Base-by-base conservation (phyloP, 2,888 invertebrate genomes). In the Pammene aurita region DNA sequence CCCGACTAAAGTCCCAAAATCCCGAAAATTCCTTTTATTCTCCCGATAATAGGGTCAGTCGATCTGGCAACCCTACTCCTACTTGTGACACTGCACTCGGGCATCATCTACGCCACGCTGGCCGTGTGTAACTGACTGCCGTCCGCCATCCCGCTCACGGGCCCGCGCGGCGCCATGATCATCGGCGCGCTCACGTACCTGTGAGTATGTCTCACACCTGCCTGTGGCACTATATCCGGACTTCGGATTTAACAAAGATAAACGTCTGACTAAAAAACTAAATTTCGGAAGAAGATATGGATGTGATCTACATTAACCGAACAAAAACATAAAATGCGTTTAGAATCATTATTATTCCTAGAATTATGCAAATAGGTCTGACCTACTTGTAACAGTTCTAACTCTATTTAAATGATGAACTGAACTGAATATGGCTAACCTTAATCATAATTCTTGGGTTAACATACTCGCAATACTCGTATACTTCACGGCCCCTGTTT, bases 41-140 rank as follows among this genome's bases (percentile, higher is more conserved):
- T n/a, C n/a, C n/a, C n/a, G n/a, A n/a, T n/a, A n/a, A n/a, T n/a
- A n/a, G n/a, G n/a, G n/a, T n/a, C n/a, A n/a, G n/a, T n/a, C n/a
- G n/a, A n/a, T n/a, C n/a, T n/a, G n/a, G n/a, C n/a, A n/a, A n/a
- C n/a, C n/a, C n/a, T n/a, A n/a, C 52, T 67, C 10, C 14, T 55
- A 55, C 50, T 54, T 98, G 78, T 98, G 26, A 4, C 26, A 26
- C 26, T 26, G 26, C 26, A 26, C n/a, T n/a, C n/a, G 84, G 97
- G 98, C 11, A 96, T 99, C 79, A 97, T 99, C 76, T 99, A 99
- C 87, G 95, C 96, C 0, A 96, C 96, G 9, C 96, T 99, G 83
- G 97, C 99, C 18, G 26, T 54, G 34, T 38, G 38, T 10, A n/a
- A n/a, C n/a, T n/a, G n/a, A n/a, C 26, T 26, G 26, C 26, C 26